Evolutionary conservation across 1,140 invertebrate species (phyloP), one percentile per base, ranked within the genome.

Genomic region (Delia radicum): DNA sequence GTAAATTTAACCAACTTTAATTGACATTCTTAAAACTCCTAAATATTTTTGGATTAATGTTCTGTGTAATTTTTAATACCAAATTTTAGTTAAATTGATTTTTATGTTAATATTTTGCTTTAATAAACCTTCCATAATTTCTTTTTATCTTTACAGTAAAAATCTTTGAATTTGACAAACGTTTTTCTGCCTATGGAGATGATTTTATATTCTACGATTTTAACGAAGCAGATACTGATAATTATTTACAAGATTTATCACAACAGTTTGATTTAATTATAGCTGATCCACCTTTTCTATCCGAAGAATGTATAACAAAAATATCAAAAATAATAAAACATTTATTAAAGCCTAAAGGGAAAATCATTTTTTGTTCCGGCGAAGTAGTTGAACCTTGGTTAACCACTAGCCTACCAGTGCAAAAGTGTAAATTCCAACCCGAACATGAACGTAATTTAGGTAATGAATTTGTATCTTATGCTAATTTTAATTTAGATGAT

Each of bases 271-370:
- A 98, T 86, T 80, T 98, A 18, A 93, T 99, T 2, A 89, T 98
- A 73, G 95, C 93, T 0, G 97, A 99, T 89, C 97, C 97, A 12
- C 97, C 97, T 12, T 98, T 98, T 87, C 87, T 99, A 6, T 94
- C 95, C 0, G 93, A 96, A 79, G 96, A 98, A 87, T 99, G 97
- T 88, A 89, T 98, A 18, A 90, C 90, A 2, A 98, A 98, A 88
- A 93, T 91, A 27, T 90, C 94, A 0, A 84, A 90, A 48, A 96
- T 96, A 0, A 91, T 98, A 5, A 92, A 92, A 78, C 91, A 90
- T 79, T 82, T 98, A 61, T 85, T 91, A 0, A 95, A 94, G 83
- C 88, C 91, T 5, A 63, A 79, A 0, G 74, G 78, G 10, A 95
- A 96, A 83, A 91, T 98, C 62, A 89, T 99, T 31, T 87, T 98